Percentiles rank a stretch among this genome's conserved stretches.
These are phyloP conservation scores for Drosophila prolongata DNA, from an alignment of 2,888 invertebrate species.

Conservation along the genomic window DNA sequence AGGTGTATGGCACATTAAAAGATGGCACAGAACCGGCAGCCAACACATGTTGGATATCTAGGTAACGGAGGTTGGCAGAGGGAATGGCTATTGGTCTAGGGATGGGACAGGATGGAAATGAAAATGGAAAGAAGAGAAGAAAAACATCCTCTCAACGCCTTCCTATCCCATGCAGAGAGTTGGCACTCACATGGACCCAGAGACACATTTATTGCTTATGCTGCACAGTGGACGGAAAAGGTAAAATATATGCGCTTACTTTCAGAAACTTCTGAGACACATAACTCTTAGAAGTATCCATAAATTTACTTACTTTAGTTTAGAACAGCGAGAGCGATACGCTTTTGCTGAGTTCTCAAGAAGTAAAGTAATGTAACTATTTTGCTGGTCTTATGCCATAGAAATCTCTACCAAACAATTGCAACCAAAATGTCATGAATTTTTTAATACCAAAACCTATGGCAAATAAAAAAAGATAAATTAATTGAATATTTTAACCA, in stretches of 20 bases:
- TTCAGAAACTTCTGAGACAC: background rate
- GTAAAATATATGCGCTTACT: background rate
- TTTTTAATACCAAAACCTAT: no score
- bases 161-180: slow-evolving; percentile 49
- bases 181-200: slow-evolving; percentile 45
- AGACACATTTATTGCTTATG: slow-evolving; percentile 51
- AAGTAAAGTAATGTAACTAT: no score
- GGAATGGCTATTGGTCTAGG: background rate
- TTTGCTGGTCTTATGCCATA: no score
- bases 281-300: no score
- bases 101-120: slow-evolving; percentile 1
- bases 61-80: slow-evolving; percentile 22
- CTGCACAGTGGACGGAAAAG: slow-evolving; percentile 36
- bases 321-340: no score
- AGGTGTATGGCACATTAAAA: slow-evolving; percentile 68
- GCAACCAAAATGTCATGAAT: no score
- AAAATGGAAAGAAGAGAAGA: slow-evolving; percentile 6
- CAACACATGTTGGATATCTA: slow-evolving; percentile 50
- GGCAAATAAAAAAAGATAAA: no score
- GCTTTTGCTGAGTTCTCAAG: no score
- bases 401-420: no score
- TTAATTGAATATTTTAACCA: no score
- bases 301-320: no score
- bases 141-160: slow-evolving; percentile 51
- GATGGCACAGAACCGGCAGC: slow-evolving; percentile 51